These are phyloP conservation scores for Malthinus seriepunctatus DNA, from an alignment of 2,888 invertebrate species.

Conservation along the genomic window DNA sequence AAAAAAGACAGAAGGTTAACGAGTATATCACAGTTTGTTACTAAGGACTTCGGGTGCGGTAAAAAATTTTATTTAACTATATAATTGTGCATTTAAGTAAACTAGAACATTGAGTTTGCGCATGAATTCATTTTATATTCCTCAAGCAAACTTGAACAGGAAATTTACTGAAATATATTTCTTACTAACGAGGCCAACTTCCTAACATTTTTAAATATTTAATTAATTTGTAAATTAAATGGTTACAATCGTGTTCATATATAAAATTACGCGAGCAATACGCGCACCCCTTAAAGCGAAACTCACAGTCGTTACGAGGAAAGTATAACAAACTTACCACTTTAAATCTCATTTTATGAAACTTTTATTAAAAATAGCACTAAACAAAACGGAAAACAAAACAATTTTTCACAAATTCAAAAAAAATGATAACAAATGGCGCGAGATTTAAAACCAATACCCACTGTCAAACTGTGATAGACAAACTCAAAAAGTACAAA, in stretches of 20 bases:
- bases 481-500: constrained; percentile 29
- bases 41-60: constrained; percentile 5
- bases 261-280: background rate
- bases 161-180: background rate
- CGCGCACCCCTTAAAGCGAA: background rate
- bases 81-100: background rate
- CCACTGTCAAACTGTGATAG: constrained; percentile 32
- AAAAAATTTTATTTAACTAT: background rate
- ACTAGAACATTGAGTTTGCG: constrained; percentile 6
- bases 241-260: background rate
- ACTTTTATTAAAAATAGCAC: background rate
- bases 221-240: background rate
- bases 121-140: constrained; percentile 1
- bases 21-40: constrained; percentile 3
- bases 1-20: constrained; percentile 1
- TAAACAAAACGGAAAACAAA: too few species aligned
- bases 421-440: constrained; percentile 10
- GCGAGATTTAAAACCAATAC: constrained; percentile 34
- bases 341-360: constrained; percentile 1
- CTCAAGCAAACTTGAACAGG: background rate
- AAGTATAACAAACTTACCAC: background rate
- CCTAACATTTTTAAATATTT: background rate
- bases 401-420: too few species aligned
- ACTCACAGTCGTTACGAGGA: too few species aligned
- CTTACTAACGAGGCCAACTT: constrained; percentile 2